Conservation (phyloP, 1,140 invertebrate genomes). For the Diabrotica virgifera region DNA sequence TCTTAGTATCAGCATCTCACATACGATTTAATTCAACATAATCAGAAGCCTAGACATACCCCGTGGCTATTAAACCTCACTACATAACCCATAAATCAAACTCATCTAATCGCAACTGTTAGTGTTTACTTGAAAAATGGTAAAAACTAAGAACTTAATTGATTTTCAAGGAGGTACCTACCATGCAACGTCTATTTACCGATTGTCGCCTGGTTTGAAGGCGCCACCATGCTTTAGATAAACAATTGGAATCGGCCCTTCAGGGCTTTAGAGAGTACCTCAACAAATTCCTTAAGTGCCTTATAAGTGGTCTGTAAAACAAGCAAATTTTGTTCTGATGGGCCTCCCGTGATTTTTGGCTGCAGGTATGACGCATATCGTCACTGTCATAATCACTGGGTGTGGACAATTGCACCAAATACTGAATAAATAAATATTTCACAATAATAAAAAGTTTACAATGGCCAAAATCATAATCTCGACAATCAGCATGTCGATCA, state of each 20-base stretch:
- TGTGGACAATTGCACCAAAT: too few species aligned
- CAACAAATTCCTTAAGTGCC: constrained; percentile 13
- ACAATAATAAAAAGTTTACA: too few species aligned
- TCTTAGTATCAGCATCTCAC: too few species aligned
- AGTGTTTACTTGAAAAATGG: not conserved
- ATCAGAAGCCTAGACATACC: too few species aligned
- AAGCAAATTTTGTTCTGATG: constrained; percentile 5
- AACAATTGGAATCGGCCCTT: constrained; percentile 23
- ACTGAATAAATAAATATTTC: too few species aligned
- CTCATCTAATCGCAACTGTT: too few species aligned
- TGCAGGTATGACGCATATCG: too few species aligned
- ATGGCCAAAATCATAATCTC: too few species aligned
- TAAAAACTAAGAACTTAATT: not conserved
- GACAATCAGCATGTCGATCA: too few species aligned
- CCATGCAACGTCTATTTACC: not conserved
- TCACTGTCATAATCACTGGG: too few species aligned
- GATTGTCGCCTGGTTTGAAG: constrained; percentile 2
- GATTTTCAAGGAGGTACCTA: not conserved
- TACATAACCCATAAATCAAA: not conserved
- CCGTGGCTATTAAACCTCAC: too few species aligned
- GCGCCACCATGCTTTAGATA: constrained; percentile 21
- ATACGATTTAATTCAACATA: too few species aligned
- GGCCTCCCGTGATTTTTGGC: constrained; percentile 13
- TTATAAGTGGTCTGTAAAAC: constrained; percentile 20
- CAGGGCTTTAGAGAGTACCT: not conserved